Percentiles rank a stretch among this genome's conserved stretches.
phyloP scores from a whole-genome alignment of 2,888 invertebrate genomes.

The Leptinotarsa rubiginosa region DNA sequence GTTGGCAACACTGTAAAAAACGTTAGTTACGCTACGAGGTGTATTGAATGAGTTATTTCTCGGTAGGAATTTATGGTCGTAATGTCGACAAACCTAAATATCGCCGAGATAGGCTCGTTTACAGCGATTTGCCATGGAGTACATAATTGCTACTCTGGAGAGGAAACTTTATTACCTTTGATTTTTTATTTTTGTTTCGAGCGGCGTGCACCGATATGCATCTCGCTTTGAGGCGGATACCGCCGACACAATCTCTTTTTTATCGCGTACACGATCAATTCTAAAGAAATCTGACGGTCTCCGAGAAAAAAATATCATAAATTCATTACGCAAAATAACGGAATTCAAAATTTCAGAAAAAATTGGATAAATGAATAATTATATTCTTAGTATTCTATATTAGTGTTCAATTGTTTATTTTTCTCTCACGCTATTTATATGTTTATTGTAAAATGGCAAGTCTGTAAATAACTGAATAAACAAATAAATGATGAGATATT shows the following conservation, averaged over 20 bases:
- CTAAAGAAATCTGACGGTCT: too few species aligned
- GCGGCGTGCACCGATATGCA: neutral
- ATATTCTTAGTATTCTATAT: too few species aligned
- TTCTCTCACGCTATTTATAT: too few species aligned
- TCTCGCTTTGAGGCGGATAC: constrained; percentile 3
- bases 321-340: too few species aligned
- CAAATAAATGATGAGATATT: too few species aligned
- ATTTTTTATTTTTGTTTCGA: constrained; percentile 27
- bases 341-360: too few species aligned
- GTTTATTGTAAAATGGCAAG: too few species aligned
- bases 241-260: neutral
- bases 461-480: too few species aligned
- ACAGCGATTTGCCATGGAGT: constrained; percentile 43
- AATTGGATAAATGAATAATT: too few species aligned
- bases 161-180: constrained; percentile 31
- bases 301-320: too few species aligned
- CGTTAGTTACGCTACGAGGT: constrained; percentile 44
- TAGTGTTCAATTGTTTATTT: too few species aligned
- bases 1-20: constrained; percentile 35
- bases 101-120: constrained; percentile 29
- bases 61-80: constrained; percentile 42
- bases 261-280: too few species aligned
- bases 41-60: constrained; percentile 45
- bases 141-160: constrained; percentile 42
- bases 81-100: constrained; percentile 9